Evolutionary conservation across 92 coral and sea anemone genomes (phyloP).

Genomic region (Phenganax stokvisi): DNA sequence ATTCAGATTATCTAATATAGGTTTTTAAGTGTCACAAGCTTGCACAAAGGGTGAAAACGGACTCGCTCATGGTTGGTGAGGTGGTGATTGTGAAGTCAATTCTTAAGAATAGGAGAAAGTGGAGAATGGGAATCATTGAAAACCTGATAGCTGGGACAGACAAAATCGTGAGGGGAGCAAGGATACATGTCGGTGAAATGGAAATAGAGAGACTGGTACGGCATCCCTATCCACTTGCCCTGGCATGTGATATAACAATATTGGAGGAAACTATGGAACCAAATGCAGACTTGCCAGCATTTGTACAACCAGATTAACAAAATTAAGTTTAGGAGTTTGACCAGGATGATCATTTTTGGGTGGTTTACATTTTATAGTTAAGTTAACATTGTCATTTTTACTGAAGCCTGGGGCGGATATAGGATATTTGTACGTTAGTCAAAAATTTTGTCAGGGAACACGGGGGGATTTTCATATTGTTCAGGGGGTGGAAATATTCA

Average conservation of each 20-base stretch:
- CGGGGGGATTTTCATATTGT: no score
- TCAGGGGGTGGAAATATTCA: no score
- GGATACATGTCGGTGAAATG: background rate
- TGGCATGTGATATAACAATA: background rate
- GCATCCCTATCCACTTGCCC: background rate
- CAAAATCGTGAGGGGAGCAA: background rate
- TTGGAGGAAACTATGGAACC: background rate
- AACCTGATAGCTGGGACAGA: background rate
- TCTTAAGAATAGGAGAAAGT: background rate
- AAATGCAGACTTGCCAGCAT: background rate
- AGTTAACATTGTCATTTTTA: no score
- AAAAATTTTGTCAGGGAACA: no score
- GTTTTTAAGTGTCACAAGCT: background rate
- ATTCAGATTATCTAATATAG: no score
- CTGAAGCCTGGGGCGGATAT: no score
- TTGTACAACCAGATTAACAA: background rate
- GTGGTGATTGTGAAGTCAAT: background rate
- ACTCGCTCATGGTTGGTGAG: background rate
- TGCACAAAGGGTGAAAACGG: background rate
- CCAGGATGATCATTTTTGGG: no score
- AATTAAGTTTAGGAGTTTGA: no score
- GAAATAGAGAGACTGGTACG: background rate
- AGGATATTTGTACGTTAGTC: no score
- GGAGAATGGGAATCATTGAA: slow-evolving; percentile 1
- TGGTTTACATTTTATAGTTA: no score